These are phyloP conservation scores for Coecobrya sp. DNA, from an alignment of 2,888 invertebrate species.

Conservation along the genomic window DNA sequence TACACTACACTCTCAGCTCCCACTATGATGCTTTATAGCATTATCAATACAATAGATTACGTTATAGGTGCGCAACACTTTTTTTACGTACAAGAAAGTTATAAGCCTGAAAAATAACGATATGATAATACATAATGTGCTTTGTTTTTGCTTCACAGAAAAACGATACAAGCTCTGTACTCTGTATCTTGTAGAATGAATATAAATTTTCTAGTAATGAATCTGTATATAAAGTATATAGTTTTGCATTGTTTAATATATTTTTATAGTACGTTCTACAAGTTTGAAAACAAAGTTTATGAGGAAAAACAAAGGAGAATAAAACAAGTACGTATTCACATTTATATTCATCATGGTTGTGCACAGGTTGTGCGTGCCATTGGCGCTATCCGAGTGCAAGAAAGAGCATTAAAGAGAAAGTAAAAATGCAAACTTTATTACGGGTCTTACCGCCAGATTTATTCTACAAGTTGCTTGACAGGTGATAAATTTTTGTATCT, in stretches of 20 bases:
- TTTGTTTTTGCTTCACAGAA: background rate
- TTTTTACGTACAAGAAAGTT: background rate
- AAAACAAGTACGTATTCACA: constrained; percentile 11
- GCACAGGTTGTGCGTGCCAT: background rate
- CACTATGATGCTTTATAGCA: background rate
- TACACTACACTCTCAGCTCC: background rate
- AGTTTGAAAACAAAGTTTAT: background rate
- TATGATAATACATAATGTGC: background rate
- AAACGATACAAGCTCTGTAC: no score
- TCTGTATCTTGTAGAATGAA: no score
- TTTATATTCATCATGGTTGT: constrained; percentile 8
- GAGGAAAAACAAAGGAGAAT: background rate
- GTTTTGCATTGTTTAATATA: background rate
- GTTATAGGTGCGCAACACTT: background rate
- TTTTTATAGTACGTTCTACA: background rate
- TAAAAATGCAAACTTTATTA: constrained; percentile 70
- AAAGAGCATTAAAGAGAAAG: constrained; percentile 40
- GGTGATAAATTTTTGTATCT: constrained; percentile 77
- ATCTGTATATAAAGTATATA: background rate
- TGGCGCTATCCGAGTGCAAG: background rate
- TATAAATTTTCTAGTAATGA: no score
- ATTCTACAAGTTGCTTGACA: constrained; percentile 77
- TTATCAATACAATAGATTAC: background rate
- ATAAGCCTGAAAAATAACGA: background rate
- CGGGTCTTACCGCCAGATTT: constrained; percentile 70